phyloP scores from a whole-genome alignment of 2,888 invertebrate species.

The Dendrolimus houi region DNA sequence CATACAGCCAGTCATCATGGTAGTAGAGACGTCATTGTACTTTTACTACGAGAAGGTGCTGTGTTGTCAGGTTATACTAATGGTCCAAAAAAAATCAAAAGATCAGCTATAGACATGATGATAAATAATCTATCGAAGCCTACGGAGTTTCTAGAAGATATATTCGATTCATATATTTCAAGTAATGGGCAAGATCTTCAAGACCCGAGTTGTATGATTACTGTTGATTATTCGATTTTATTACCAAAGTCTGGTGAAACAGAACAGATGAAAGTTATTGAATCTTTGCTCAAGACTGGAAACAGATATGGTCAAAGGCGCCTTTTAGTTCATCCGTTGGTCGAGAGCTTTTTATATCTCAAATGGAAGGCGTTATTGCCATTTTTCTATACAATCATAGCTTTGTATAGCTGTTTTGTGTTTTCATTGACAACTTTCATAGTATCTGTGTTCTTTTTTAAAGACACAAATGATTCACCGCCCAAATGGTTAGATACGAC shows the following conservation, averaged over 20 bases:
- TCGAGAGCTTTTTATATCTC: conserved; percentile 73
- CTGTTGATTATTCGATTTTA: conserved; percentile 66
- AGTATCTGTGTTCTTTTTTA: conserved; percentile 63
- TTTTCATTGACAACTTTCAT: conserved; percentile 64
- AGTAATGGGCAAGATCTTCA: conserved; percentile 52
- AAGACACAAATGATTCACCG: conserved; percentile 37
- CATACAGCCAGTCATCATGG: conserved; percentile 73
- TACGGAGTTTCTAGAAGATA: conserved; percentile 65
- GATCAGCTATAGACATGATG: conserved; percentile 70
- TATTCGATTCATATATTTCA: conserved; percentile 68
- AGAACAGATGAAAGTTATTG: conserved; percentile 74
- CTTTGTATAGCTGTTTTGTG: conserved; percentile 66
- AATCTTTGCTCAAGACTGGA: conserved; percentile 70
- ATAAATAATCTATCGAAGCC: conserved; percentile 68
- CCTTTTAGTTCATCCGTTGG: conserved; percentile 71
- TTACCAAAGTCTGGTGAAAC: conserved; percentile 58
- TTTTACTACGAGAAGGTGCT: conserved; percentile 59
- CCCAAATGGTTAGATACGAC: conserved; percentile 40
- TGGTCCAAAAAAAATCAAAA: conserved; percentile 49
- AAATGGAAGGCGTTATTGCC: conserved; percentile 75
- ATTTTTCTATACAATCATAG: conserved; percentile 71
- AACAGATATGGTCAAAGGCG: conserved; percentile 62
- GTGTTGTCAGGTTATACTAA: conserved; percentile 57
- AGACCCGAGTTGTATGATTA: conserved; percentile 55
- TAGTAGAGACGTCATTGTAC: conserved; percentile 72